Evolutionary conservation across 2,797 vertebrate genomes (phyloP), one percentile per base, ranked within the genome.

Genomic region (Eulemur coronatus): DNA sequence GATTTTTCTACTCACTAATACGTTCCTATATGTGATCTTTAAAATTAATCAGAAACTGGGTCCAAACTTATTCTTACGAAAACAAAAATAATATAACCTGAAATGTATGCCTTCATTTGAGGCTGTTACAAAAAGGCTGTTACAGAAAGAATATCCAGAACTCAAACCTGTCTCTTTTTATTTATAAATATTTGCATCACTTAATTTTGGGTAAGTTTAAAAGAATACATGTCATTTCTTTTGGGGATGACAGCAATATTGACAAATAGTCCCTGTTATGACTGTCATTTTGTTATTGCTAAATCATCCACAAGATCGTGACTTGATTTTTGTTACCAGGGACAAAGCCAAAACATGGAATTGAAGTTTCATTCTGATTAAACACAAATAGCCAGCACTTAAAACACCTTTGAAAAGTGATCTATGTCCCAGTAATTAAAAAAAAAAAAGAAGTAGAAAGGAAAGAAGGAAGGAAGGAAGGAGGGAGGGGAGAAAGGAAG

Each of bases 351-450:
- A 96, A 91, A 72, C 22, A 86, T 57, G 18, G 28, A 87, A 95
- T 88, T 84, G 72, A 90, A 91, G 63, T 80, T 88, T 84, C 89
- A 80, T 97, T 95, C 87, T 78, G 69, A 95, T 94, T 91, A 93
- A 76, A 92, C 78, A 97, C 89, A 95, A 91, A 95, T 46, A 97
- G 6, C 89, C 89, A 97, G 69, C 48, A 92, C 55, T 93, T 73
- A 55, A 79, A 67, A 94, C 86, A 78, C n/a, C 59, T 78, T 89
- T 96, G 48, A 88, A 80, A 95, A 96, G 41, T 85, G 30, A 85
- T 88, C 55, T 89, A 30, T 92, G 26, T 57, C n/a, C 69, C 63
- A 95, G 28, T 92, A 84, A 86, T 75, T 79, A 0, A 41, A 73
- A 28, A 59, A 28, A 7, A 18, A 12, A 7, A 46, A 43, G 41